Percentiles rank a stretch among this genome's conserved stretches.
These are phyloP conservation scores for Phylloscopus collybita DNA, from an alignment of 2,797 vertebrate genomes.

Conservation along the genomic window DNA sequence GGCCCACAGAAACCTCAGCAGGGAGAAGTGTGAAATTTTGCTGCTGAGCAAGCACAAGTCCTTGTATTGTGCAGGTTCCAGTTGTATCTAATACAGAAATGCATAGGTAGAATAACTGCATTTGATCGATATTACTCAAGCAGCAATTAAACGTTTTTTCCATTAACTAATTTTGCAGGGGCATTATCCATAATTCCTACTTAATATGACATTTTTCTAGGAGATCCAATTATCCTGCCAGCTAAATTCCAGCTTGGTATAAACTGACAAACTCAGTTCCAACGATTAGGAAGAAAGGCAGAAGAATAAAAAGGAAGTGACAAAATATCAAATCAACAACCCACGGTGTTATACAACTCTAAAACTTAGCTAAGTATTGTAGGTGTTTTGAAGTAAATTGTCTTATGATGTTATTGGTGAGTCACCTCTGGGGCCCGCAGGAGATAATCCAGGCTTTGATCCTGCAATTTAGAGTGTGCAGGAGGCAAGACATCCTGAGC, in stretches of 20 bases:
- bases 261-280: conserved; percentile 60
- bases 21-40: neutral
- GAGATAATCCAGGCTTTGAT: conserved; percentile 48
- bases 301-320: conserved; percentile 59
- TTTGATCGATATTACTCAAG: conserved; percentile 37
- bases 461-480: neutral
- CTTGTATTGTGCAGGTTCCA: neutral
- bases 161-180: conserved; percentile 46
- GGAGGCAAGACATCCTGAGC: neutral
- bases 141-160: conserved; percentile 46
- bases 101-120: neutral
- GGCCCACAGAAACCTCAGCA: neutral
- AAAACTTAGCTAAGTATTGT: conserved; percentile 60
- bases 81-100: neutral
- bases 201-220: conserved; percentile 44
- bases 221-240: conserved; percentile 58
- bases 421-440: conserved; percentile 26
- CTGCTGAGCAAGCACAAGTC: neutral
- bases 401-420: conserved; percentile 55
- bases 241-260: conserved; percentile 56
- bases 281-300: conserved; percentile 39
- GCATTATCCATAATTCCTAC: conserved; percentile 40
- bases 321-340: conserved; percentile 66
- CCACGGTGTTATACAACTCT: conserved; percentile 63
- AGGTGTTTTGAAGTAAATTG: conserved; percentile 65